Conservation (phyloP, 2,113 vertebrate genomes). For the Silurus meridionalis region DNA sequence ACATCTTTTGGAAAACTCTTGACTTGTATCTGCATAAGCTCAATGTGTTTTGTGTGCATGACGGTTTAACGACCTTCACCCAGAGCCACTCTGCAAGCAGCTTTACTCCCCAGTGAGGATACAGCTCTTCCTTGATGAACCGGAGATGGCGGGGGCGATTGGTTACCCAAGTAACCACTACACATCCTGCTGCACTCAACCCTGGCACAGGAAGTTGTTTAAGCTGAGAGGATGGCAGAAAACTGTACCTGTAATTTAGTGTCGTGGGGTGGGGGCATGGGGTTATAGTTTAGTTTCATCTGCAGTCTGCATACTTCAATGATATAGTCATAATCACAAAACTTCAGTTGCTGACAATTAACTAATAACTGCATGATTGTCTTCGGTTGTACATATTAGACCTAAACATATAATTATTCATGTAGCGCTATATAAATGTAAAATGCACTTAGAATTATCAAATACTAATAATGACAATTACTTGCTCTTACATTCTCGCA, state of each 20-base stretch:
- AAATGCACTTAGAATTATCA: not conserved
- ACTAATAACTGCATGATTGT: not conserved
- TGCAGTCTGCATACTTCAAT: not conserved
- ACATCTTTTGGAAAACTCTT: not conserved
- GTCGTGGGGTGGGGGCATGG: not conserved
- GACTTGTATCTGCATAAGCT: not conserved
- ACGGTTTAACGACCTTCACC: constrained; percentile 83
- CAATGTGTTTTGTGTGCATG: not conserved
- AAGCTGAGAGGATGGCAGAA: constrained; percentile 82
- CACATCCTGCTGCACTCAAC: constrained; percentile 78
- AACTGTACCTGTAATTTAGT: constrained; percentile 75
- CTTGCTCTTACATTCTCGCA: not conserved
- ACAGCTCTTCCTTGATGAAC: constrained; percentile 88
- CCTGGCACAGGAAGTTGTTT: constrained; percentile 80
- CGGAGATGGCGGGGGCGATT: constrained; percentile 87
- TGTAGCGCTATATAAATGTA: not conserved
- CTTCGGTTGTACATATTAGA: not conserved
- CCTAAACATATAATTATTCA: not conserved
- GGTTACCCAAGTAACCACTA: constrained; percentile 92
- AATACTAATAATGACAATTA: not conserved
- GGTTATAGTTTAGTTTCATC: not conserved
- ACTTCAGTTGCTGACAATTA: not conserved
- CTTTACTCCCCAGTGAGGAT: constrained; percentile 86
- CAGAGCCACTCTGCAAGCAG: constrained; percentile 88
- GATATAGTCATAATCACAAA: not conserved